These are phyloP conservation scores for Bombus affinis DNA, from an alignment of 1,140 invertebrate genomes.

Conservation along the genomic window DNA sequence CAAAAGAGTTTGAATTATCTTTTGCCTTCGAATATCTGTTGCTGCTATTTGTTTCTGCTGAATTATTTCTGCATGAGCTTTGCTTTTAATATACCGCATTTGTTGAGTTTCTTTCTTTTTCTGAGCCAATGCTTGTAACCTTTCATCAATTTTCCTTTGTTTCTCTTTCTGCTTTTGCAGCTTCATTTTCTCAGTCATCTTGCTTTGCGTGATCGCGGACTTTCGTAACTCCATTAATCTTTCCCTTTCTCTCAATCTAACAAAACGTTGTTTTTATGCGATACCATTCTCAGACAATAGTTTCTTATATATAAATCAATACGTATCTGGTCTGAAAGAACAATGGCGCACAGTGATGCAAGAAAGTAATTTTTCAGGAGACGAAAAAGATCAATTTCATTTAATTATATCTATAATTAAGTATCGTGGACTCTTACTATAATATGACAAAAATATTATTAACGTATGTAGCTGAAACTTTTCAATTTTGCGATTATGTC, in stretches of 20 bases:
- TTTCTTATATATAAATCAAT: not conserved
- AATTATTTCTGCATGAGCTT: slow-evolving; percentile 28
- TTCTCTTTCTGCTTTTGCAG: slow-evolving; percentile 32
- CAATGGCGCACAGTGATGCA: not conserved
- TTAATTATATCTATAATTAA: not conserved
- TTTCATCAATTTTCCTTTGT: slow-evolving; percentile 19
- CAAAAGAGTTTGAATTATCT: slow-evolving; percentile 50
- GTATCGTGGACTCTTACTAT: not conserved
- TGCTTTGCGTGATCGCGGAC: not conserved
- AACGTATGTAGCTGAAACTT: too few relatives aligned
- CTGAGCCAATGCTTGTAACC: slow-evolving; percentile 20
- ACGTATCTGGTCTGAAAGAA: not conserved
- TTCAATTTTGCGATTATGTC: not conserved
- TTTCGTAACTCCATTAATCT: not conserved
- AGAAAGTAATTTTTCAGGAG: not conserved
- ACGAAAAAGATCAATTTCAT: too few relatives aligned
- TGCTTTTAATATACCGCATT: slow-evolving; percentile 30
- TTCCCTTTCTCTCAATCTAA: slow-evolving; percentile 50
- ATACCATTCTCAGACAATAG: not conserved
- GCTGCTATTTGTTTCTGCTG: slow-evolving; percentile 46
- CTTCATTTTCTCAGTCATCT: slow-evolving; percentile 37
- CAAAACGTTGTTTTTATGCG: not conserved
- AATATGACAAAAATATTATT: not conserved
- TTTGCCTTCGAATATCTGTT: slow-evolving; percentile 36
- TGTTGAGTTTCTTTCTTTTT: slow-evolving; percentile 32